phyloP scores from a whole-genome alignment of 2,888 invertebrate genomes.

The Ypsolopha sequella region DNA sequence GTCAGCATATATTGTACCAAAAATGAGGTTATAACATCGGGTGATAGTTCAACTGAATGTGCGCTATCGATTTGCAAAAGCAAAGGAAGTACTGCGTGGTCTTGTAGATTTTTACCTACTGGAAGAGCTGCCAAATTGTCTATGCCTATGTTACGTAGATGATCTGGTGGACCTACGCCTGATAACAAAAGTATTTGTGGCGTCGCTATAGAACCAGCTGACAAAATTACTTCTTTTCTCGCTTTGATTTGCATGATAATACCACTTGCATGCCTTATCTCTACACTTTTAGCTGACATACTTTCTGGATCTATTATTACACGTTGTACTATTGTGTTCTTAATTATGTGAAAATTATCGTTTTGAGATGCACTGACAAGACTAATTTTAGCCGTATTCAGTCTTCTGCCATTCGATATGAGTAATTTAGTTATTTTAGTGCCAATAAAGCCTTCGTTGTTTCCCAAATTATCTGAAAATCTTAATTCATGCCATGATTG shows the following conservation, averaged over 20 bases:
- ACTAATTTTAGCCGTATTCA: slow-evolving; percentile 63
- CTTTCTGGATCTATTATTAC: slow-evolving; percentile 54
- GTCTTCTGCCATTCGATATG: slow-evolving; percentile 48
- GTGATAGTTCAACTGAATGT: slow-evolving; percentile 17
- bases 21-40: slow-evolving; percentile 24
- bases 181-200: slow-evolving; percentile 64
- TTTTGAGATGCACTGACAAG: slow-evolving; percentile 24
- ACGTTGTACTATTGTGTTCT: slow-evolving; percentile 57
- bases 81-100: slow-evolving; percentile 49
- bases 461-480: slow-evolving; percentile 17
- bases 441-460: slow-evolving; percentile 42
- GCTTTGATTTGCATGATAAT: slow-evolving; percentile 28
- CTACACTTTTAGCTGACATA: slow-evolving; percentile 45
- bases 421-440: slow-evolving; percentile 55
- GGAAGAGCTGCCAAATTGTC: slow-evolving; percentile 36
- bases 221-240: slow-evolving; percentile 58
- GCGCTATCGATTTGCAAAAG: slow-evolving; percentile 22
- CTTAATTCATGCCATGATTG: slow-evolving; percentile 50
- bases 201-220: slow-evolving; percentile 58
- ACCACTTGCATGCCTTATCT: slow-evolving; percentile 34
- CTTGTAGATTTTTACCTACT: slow-evolving; percentile 64
- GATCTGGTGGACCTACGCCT: slow-evolving; percentile 53
- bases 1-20: slow-evolving; percentile 56
- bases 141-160: slow-evolving; percentile 37
- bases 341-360: slow-evolving; percentile 43